Conservation (phyloP, 1,140 invertebrate species). For the Myzus persicae region DNA sequence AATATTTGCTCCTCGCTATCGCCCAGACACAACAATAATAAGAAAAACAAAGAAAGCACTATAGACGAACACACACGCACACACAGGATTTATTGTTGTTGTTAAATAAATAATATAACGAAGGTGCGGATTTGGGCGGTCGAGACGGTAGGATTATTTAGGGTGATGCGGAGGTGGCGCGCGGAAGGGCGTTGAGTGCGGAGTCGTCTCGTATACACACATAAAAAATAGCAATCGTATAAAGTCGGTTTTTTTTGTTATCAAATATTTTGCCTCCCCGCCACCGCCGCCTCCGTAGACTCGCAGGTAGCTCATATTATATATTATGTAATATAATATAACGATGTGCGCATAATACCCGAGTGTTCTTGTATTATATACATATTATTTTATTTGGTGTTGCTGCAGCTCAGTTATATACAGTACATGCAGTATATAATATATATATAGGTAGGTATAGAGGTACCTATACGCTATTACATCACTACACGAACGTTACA, state of each 20-base stretch:
- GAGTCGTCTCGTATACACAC: background rate
- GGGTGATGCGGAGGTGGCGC: background rate
- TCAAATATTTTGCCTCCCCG: background rate
- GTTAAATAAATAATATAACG: constrained; percentile 19
- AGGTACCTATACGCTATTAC: background rate
- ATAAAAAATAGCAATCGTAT: constrained; percentile 18
- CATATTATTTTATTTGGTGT: background rate
- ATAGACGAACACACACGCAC: background rate
- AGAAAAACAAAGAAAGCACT: background rate
- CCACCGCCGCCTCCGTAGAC: too few species aligned
- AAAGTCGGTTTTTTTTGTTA: constrained; percentile 16
- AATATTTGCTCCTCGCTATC: background rate
- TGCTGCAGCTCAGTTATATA: background rate
- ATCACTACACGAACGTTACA: background rate
- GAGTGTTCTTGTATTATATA: background rate
- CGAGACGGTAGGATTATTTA: constrained; percentile 13
- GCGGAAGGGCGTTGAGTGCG: background rate
- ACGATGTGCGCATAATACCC: background rate
- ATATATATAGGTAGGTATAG: background rate
- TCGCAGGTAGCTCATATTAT: background rate
- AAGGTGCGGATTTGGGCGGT: constrained; percentile 10
- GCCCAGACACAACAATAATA: background rate
- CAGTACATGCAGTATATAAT: background rate
- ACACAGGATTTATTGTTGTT: background rate
- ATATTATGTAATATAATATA: constrained; percentile 10